Conservation (phyloP, 2,888 invertebrate species). For the Cerastis rubricosa region DNA sequence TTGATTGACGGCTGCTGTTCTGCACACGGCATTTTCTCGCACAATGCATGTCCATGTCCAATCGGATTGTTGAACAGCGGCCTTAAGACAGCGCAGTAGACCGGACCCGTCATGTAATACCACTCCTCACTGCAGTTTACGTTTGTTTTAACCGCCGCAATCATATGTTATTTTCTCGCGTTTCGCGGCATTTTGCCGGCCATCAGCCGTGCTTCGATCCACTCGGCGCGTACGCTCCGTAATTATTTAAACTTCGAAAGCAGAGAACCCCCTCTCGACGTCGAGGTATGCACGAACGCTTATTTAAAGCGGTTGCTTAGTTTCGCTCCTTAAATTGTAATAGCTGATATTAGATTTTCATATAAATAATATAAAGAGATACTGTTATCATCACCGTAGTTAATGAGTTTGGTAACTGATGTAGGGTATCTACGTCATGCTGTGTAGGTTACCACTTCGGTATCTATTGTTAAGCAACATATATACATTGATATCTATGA, state of each 20-base stretch:
- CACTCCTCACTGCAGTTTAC: conserved; percentile 75
- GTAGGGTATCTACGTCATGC: neutral
- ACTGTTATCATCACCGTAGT: conserved; percentile 24
- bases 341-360: conserved; percentile 37
- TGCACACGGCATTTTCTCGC: conserved; percentile 36
- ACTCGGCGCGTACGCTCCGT: conserved; percentile 73
- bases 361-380: neutral
- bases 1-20: conserved; percentile 32
- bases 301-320: conserved; percentile 51
- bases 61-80: conserved; percentile 64
- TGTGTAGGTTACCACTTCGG: neutral
- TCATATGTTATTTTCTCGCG: conserved; percentile 85
- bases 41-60: conserved; percentile 64
- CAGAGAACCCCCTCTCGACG: conserved; percentile 71
- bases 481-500: conserved; percentile 4
- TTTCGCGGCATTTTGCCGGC: conserved; percentile 82
- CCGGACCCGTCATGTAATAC: conserved; percentile 73
- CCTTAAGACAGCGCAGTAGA: conserved; percentile 67
- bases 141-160: conserved; percentile 85
- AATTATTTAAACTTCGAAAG: conserved; percentile 76
- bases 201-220: conserved; percentile 76
- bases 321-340: conserved; percentile 47
- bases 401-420: conserved; percentile 26
- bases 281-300: conserved; percentile 54
- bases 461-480: neutral